phyloP scores from a whole-genome alignment of 2,797 vertebrate species.

The Agapornis canus region DNA sequence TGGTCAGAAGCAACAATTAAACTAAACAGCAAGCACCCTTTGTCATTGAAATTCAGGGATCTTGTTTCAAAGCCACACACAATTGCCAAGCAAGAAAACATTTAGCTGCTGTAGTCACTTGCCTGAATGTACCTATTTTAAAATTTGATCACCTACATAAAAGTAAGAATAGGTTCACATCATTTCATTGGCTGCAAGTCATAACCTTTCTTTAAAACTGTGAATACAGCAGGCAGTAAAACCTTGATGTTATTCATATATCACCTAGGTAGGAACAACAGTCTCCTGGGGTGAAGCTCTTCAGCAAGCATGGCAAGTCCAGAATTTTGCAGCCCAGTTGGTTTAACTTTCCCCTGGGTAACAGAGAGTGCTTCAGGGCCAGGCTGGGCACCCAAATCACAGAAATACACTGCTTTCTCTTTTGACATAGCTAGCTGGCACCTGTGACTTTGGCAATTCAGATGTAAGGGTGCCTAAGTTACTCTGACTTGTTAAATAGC shows the following conservation, averaged over 20 bases:
- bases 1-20: neutral
- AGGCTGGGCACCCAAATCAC: neutral
- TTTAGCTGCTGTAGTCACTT: neutral
- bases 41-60: neutral
- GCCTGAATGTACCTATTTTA: neutral
- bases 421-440: neutral
- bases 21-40: neutral
- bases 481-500: neutral
- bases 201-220: conserved; percentile 14
- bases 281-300: neutral
- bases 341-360: neutral
- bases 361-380: neutral
- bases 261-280: conserved; percentile 14
- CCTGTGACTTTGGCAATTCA: neutral
- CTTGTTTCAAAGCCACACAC: neutral
- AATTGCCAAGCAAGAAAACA: neutral
- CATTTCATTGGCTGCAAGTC: conserved; percentile 12
- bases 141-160: conserved; percentile 46
- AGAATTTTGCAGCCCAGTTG: neutral
- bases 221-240: conserved; percentile 38
- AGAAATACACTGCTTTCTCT: neutral
- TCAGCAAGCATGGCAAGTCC: neutral
- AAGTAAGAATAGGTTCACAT: conserved; percentile 13
- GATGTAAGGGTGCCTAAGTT: neutral
- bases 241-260: neutral